Conservation (phyloP, 2,113 vertebrate genomes). For the Leptosomus discolor region DNA sequence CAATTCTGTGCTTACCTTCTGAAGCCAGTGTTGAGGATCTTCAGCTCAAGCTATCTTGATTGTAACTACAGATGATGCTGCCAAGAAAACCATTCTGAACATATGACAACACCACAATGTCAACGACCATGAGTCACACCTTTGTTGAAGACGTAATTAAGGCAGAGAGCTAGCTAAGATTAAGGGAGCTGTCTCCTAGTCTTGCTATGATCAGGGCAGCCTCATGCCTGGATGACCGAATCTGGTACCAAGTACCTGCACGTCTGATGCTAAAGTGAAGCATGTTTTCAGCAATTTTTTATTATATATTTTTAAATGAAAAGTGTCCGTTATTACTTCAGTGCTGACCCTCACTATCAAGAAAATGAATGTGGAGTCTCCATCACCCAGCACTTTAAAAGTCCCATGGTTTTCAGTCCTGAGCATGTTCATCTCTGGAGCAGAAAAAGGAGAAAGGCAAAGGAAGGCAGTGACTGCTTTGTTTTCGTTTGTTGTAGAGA, state of each 20-base stretch:
- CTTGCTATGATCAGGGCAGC: neutral
- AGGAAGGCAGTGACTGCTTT: neutral
- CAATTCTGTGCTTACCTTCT: neutral
- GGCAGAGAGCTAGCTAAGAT: neutral
- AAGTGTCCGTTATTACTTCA: neutral
- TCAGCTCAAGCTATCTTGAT: neutral
- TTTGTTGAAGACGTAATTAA: neutral
- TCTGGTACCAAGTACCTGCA: neutral
- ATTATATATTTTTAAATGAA: neutral
- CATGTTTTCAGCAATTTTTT: neutral
- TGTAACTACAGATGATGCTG: neutral
- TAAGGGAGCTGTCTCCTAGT: neutral
- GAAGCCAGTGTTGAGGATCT: neutral
- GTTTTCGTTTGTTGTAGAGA: neutral
- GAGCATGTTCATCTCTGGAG: accelerated
- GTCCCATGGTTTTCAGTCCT: neutral
- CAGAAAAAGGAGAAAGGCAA: neutral
- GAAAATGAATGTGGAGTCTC: neutral
- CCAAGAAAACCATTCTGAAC: neutral
- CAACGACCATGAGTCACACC: neutral
- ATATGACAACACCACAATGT: neutral
- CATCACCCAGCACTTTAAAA: neutral
- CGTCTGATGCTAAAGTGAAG: neutral
- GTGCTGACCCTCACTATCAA: neutral
- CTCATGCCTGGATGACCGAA: neutral